phyloP scores from a whole-genome alignment of 2,888 invertebrate genomes.

The Tridacna crocea region DNA sequence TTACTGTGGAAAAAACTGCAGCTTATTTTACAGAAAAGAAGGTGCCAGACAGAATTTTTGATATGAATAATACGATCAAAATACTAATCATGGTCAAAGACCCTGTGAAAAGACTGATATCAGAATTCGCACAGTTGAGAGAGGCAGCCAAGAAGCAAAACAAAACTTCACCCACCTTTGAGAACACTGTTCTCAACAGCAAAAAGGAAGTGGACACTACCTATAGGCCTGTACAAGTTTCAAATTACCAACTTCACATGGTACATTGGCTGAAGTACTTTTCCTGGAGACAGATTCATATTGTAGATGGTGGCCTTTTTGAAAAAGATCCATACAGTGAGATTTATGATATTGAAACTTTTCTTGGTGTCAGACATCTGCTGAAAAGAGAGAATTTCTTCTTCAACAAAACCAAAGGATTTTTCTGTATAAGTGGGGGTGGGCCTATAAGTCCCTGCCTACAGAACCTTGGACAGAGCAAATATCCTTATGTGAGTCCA shows the following conservation, averaged over 20 bases:
- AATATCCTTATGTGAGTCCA: slow-evolving; percentile 93
- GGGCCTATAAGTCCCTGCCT: slow-evolving; percentile 89
- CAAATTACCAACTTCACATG: slow-evolving; percentile 88
- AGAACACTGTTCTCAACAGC: slow-evolving; percentile 80
- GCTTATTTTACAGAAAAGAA: slow-evolving; percentile 97
- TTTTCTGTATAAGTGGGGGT: slow-evolving; percentile 91
- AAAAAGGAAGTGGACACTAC: slow-evolving; percentile 82
- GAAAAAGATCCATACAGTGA: slow-evolving; percentile 72
- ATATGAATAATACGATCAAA: slow-evolving; percentile 95
- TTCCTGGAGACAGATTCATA: slow-evolving; percentile 93
- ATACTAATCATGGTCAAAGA: slow-evolving; percentile 96
- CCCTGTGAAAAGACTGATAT: slow-evolving; percentile 97
- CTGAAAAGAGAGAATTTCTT: slow-evolving; percentile 91
- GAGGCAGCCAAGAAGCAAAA: slow-evolving; percentile 64
- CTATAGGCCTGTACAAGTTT: slow-evolving; percentile 83
- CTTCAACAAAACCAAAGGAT: slow-evolving; percentile 97
- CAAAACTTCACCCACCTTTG: slow-evolving; percentile 78
- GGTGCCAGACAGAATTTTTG: slow-evolving; percentile 95
- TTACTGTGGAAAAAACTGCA: slow-evolving; percentile 98
- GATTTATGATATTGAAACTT: slow-evolving; percentile 74
- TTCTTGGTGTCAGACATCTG: slow-evolving; percentile 72
- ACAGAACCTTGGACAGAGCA: slow-evolving; percentile 93
- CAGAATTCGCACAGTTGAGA: slow-evolving; percentile 96
- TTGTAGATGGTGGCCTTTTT: slow-evolving; percentile 89
- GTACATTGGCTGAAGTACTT: slow-evolving; percentile 96